Percentiles rank a stretch among this genome's conserved stretches.
Conservation (phyloP, 2,113 vertebrate species). For the Rattus norvegicus region GRCr8 NC_086019.1:75224501-75225000, state of each 20-base stretch:
- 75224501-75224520: too few relatives aligned
- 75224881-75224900: neutral
- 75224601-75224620: constrained; percentile 1
- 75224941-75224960: neutral
- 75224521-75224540: too few relatives aligned
- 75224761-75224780: too few relatives aligned
- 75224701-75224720: too few relatives aligned
- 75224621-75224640: constrained; percentile 5
- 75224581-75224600: neutral
- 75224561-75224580: neutral
- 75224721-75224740: too few relatives aligned
- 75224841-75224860: neutral
- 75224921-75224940: neutral
- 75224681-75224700: neutral
- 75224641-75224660: constrained; percentile 24
- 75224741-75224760: too few relatives aligned
- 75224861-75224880: neutral
- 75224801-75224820: too few relatives aligned
- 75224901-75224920: neutral
- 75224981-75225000: neutral
- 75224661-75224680: neutral
- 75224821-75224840: too few relatives aligned
- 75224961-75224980: neutral
- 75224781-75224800: too few relatives aligned
- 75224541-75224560: neutral